Percentiles rank a stretch among this genome's conserved stretches.
These are phyloP conservation scores for Rhinolophus ferrumequinum DNA, from an alignment of 2,113 vertebrate genomes.

Conservation along the genomic window DNA sequence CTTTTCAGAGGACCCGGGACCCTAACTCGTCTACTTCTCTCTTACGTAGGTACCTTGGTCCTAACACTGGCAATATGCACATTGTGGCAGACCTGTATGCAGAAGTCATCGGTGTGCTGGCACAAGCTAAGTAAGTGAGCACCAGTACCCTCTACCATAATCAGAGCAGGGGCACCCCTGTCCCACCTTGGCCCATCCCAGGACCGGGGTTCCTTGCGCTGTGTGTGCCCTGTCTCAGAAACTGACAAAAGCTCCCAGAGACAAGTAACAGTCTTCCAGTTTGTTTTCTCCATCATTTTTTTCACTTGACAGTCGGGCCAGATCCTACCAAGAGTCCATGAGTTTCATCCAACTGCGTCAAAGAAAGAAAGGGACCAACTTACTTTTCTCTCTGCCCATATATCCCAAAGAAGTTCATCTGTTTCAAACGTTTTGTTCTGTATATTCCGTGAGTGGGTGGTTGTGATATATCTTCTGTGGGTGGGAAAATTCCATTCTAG, in stretches of 20 bases:
- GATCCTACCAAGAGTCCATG: not conserved
- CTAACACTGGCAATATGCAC: constrained; percentile 99
- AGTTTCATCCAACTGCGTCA: not conserved
- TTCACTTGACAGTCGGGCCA: not conserved
- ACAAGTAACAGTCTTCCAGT: not conserved
- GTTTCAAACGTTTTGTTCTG: constrained; percentile 66
- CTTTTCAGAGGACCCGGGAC: not conserved
- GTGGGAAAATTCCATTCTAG: constrained; percentile 76
- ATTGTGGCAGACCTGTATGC: constrained; percentile 99
- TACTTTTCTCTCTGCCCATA: constrained; percentile 58
- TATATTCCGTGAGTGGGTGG: constrained; percentile 42
- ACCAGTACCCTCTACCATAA: not conserved
- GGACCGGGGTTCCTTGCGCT: not conserved
- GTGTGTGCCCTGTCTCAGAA: not conserved
- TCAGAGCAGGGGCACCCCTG: not conserved
- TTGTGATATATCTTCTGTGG: constrained; percentile 34
- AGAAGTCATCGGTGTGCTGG: constrained; percentile 97
- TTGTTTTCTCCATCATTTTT: not conserved
- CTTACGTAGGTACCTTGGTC: constrained; percentile 93
- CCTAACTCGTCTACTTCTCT: constrained; percentile 65
- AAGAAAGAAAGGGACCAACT: constrained; percentile 31
- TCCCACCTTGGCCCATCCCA: too few relatives aligned
- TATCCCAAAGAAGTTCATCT: constrained; percentile 43
- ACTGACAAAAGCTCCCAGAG: not conserved
- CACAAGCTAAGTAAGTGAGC: constrained; percentile 96